Conservation (phyloP, 2,113 vertebrate genomes). For the Coregonus clupeaformis region DNA sequence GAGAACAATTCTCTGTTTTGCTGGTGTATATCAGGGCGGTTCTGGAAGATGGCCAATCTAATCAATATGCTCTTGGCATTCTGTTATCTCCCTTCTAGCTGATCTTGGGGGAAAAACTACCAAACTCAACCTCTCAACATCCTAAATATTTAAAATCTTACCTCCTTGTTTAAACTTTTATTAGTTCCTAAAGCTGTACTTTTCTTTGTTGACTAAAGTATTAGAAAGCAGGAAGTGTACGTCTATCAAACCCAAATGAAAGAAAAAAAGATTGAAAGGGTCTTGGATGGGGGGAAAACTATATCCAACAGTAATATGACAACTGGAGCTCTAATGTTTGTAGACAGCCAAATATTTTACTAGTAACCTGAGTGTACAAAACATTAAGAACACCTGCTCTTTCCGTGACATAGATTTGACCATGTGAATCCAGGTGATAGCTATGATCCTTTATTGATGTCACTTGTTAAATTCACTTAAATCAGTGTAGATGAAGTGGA, state of each 20-base stretch:
- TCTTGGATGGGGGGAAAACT: too few relatives aligned
- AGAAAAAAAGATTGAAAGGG: too few relatives aligned
- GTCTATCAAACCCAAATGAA: not conserved
- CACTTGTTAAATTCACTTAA: too few relatives aligned
- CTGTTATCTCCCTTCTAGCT: conserved; percentile 15
- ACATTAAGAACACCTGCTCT: too few relatives aligned
- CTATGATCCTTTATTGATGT: too few relatives aligned
- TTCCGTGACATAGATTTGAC: too few relatives aligned
- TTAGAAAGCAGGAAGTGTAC: conserved; percentile 5
- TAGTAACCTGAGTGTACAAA: conserved; percentile 2
- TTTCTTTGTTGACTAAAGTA: conserved; percentile 15
- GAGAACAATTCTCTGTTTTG: too few relatives aligned
- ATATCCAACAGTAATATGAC: conserved; percentile 12
- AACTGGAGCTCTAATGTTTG: not conserved
- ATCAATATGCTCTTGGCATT: conserved; percentile 20
- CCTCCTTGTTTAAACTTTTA: conserved; percentile 24
- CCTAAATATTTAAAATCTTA: conserved; percentile 26
- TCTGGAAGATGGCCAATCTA: too few relatives aligned
- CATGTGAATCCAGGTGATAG: too few relatives aligned
- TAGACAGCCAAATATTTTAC: conserved; percentile 7
- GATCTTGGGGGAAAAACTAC: not conserved
- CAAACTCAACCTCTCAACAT: conserved; percentile 6
- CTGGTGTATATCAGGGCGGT: too few relatives aligned
- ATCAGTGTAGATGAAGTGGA: too few relatives aligned
- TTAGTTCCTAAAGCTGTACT: conserved; percentile 8